These are phyloP conservation scores for Megathymus violae DNA, from an alignment of 1,140 invertebrate genomes.

Conservation along the genomic window DNA sequence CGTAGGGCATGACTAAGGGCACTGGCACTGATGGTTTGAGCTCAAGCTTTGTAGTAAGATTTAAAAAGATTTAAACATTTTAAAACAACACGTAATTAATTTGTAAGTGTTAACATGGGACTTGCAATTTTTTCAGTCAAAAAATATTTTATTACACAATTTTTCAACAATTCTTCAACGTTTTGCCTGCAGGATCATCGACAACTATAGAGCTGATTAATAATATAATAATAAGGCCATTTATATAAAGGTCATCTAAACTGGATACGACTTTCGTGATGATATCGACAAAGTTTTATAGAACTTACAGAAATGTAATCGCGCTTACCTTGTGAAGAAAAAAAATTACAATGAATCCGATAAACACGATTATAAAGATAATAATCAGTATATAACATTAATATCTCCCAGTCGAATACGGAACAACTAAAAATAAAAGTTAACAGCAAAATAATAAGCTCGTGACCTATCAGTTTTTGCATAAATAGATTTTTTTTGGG, in stretches of 20 bases:
- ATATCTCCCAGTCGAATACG: not conserved
- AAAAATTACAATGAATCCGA: not conserved
- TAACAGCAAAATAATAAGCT: conserved; percentile 15
- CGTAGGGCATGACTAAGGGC: no score
- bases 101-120: no score
- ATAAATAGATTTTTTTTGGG: conserved; percentile 6
- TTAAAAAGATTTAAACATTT: no score
- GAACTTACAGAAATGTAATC: conserved; percentile 42
- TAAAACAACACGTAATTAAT: no score
- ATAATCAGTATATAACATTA: not conserved
- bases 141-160: no score
- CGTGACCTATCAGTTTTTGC: conserved; percentile 25
- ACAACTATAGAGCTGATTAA: conserved; percentile 52
- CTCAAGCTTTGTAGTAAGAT: no score
- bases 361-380: conserved; percentile 7
- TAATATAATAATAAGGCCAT: conserved; percentile 66
- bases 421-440: conserved; percentile 6
- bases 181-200: conserved; percentile 42
- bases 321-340: not conserved
- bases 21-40: no score
- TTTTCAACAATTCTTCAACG: no score
- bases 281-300: conserved; percentile 51
- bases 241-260: conserved; percentile 73
- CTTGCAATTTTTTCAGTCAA: no score
- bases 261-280: conserved; percentile 62